Conservation (phyloP, 1,140 invertebrate species). For the Eueides isabella region DNA sequence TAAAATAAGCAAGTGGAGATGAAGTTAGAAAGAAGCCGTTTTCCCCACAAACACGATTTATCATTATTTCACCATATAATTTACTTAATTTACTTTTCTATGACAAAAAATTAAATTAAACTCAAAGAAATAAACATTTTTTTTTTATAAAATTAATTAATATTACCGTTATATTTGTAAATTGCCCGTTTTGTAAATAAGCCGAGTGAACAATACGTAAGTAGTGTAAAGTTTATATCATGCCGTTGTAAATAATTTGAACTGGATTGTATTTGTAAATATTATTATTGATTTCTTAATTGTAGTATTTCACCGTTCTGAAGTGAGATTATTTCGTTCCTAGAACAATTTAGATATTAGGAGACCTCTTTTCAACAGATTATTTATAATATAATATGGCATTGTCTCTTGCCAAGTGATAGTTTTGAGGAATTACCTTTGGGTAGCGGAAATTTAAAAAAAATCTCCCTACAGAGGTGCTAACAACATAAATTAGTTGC, state of each 20-base stretch:
- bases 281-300: constrained; percentile 45
- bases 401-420: no score
- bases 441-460: no score
- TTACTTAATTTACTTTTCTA: neutral
- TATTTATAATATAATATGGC: neutral
- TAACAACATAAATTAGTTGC: no score
- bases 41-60: no score
- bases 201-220: constrained; percentile 51
- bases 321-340: constrained; percentile 67
- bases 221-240: constrained; percentile 64
- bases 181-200: constrained; percentile 59
- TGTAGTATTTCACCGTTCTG: constrained; percentile 57
- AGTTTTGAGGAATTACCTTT: no score
- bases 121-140: neutral
- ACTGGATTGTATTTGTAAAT: constrained; percentile 59
- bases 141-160: constrained; percentile 11
- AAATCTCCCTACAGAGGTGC: no score
- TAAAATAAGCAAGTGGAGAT: no score
- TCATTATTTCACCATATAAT: no score
- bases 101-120: neutral
- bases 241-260: constrained; percentile 66
- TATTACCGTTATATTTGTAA: constrained; percentile 41
- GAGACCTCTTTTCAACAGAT: constrained; percentile 30
- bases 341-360: constrained; percentile 58
- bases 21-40: no score